These are phyloP conservation scores for Anadara kagoshimensis DNA, from an alignment of 1,140 invertebrate genomes.

Conservation along the genomic window DNA sequence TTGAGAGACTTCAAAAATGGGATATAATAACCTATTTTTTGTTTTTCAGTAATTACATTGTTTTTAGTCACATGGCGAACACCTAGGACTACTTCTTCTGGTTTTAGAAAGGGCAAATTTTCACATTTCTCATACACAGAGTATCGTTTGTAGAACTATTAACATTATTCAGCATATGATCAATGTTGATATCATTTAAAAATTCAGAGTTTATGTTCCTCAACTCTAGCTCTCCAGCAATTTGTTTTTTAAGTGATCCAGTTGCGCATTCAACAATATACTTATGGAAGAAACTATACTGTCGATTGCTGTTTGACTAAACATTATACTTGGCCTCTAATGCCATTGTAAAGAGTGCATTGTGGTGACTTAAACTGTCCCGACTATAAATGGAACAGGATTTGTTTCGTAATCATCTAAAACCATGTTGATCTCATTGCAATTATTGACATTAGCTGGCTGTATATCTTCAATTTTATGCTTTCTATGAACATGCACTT, in stretches of 20 bases:
- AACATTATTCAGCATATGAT: constrained; percentile 8
- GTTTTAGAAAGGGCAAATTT: neutral
- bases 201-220: constrained; percentile 7
- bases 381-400: neutral
- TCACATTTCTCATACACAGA: constrained; percentile 11
- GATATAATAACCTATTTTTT: constrained; percentile 6
- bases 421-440: neutral
- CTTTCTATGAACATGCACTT: constrained; percentile 10
- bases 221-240: neutral
- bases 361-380: neutral
- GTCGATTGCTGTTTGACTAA: constrained; percentile 8
- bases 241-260: constrained; percentile 1
- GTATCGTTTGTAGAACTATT: constrained; percentile 2
- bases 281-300: constrained; percentile 4
- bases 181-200: constrained; percentile 2
- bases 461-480: constrained; percentile 3
- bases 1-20: constrained; percentile 5
- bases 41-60: constrained; percentile 6
- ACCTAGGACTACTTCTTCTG: constrained; percentile 1
- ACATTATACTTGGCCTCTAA: constrained; percentile 7
- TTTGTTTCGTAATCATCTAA: neutral
- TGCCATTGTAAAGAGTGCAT: constrained; percentile 11
- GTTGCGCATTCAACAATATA: neutral
- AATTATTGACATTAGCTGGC: neutral
- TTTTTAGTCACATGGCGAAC: neutral